Base-by-base conservation (phyloP, 2,113 vertebrate species). In the Scophthalmus maximus region DNA sequence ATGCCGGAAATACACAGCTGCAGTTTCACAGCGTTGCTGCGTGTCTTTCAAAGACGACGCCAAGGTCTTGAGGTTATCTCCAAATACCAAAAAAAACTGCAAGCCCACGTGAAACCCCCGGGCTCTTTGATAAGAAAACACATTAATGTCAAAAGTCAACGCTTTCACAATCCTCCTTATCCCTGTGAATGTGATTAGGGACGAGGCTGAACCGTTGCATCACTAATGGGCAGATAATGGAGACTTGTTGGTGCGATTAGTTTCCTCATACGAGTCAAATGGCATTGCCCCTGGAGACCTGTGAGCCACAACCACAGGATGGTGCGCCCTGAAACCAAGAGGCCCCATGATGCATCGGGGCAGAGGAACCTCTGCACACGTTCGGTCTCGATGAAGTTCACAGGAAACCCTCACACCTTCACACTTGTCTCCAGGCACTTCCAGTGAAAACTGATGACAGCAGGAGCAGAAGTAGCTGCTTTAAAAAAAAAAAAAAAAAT, bases 241-340 rank as follows among this genome's bases (percentile, higher is more conserved):
- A 53, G 1, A 1, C 8, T 18, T 27, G 29, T 32, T 38, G 26
- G 10, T 34, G 44, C n/a, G 30, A n/a, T n/a, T n/a, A n/a, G n/a
- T n/a, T n/a, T n/a, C n/a, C n/a, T n/a, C n/a, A n/a, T n/a, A n/a
- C n/a, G n/a, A n/a, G n/a, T n/a, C n/a, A n/a, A n/a, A n/a, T n/a
- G n/a, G n/a, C n/a, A n/a, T n/a, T n/a, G n/a, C n/a, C n/a, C n/a
- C n/a, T n/a, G n/a, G n/a, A n/a, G n/a, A n/a, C n/a, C n/a, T n/a
- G 18, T n/a, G 26, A 44, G 27, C 22, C 25, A 14, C 34, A 52
- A 40, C 50, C 70, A 76, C 51, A 49, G 15, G 67, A 32, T 68
- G 62, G n/a, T n/a, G 32, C 5, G 62, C 68, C 25, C 8, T 8
- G 30, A n/a, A n/a, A n/a, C n/a, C n/a, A n/a, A n/a, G n/a, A n/a